Evolutionary conservation across 2,888 invertebrate genomes (phyloP).

Genomic region (Teleiodes luculella): DNA sequence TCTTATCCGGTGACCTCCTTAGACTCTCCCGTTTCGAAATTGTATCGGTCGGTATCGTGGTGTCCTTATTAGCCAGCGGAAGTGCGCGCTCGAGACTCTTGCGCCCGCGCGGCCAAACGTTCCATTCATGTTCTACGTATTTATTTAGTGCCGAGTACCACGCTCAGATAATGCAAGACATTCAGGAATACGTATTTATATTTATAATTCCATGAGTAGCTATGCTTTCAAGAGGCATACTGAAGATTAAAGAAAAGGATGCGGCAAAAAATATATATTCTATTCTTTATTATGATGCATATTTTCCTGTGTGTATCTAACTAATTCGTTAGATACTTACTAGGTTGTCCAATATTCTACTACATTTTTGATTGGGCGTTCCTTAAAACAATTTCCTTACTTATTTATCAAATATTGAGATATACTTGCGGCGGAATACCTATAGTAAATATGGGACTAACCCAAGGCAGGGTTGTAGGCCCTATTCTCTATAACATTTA

Average conservation of each 20-base stretch:
- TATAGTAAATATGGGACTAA: too few relatives aligned
- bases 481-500: too few relatives aligned
- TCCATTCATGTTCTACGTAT: constrained; percentile 70
- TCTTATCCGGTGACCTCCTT: constrained; percentile 78
- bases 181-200: constrained; percentile 30
- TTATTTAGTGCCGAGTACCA: constrained; percentile 53
- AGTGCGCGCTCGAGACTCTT: constrained; percentile 55
- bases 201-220: constrained; percentile 10
- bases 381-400: too few relatives aligned
- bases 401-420: too few relatives aligned
- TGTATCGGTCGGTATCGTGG: constrained; percentile 66
- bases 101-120: constrained; percentile 42
- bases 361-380: too few relatives aligned
- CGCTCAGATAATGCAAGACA: constrained; percentile 40
- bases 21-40: constrained; percentile 76
- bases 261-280: neutral
- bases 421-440: too few relatives aligned
- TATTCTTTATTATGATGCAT: too few relatives aligned
- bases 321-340: too few relatives aligned
- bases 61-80: constrained; percentile 72
- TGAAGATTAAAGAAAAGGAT: neutral
- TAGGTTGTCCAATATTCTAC: too few relatives aligned
- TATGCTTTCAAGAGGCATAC: neutral
- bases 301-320: too few relatives aligned
- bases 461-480: too few relatives aligned